These are phyloP conservation scores for Orthonyx spaldingii DNA, from an alignment of 2,113 vertebrate genomes.

Conservation along the genomic window DNA sequence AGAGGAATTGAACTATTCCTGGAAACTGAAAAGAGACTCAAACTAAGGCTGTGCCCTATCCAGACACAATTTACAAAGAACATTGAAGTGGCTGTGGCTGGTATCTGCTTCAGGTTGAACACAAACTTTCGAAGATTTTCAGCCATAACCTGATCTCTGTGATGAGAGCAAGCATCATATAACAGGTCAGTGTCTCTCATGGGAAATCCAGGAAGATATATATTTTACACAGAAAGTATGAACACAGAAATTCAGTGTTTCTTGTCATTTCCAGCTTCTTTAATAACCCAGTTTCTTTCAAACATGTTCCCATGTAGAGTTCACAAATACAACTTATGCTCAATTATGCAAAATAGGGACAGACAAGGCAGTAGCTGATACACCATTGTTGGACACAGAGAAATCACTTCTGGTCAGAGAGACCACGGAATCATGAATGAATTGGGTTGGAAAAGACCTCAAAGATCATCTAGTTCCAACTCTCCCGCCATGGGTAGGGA, in stretches of 20 bases:
- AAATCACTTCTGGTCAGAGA: background rate
- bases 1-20: background rate
- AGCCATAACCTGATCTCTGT: background rate
- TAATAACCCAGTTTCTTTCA: background rate
- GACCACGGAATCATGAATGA: rapidly evolving
- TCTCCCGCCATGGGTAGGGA: background rate
- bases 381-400: background rate
- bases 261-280: background rate
- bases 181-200: rapidly evolving
- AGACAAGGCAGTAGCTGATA: background rate
- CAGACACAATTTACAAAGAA: background rate
- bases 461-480: background rate
- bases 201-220: background rate
- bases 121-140: background rate
- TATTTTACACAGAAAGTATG: background rate
- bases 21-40: background rate
- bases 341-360: background rate
- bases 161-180: background rate
- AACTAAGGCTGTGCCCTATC: background rate
- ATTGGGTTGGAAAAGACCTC: background rate
- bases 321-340: background rate
- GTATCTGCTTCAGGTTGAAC: background rate
- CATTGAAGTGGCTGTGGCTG: background rate
- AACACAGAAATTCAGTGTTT: background rate
- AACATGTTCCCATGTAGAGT: background rate